Evolutionary conservation across 2,797 vertebrate species (phyloP).

Genomic region (Myotis myotis): DNA sequence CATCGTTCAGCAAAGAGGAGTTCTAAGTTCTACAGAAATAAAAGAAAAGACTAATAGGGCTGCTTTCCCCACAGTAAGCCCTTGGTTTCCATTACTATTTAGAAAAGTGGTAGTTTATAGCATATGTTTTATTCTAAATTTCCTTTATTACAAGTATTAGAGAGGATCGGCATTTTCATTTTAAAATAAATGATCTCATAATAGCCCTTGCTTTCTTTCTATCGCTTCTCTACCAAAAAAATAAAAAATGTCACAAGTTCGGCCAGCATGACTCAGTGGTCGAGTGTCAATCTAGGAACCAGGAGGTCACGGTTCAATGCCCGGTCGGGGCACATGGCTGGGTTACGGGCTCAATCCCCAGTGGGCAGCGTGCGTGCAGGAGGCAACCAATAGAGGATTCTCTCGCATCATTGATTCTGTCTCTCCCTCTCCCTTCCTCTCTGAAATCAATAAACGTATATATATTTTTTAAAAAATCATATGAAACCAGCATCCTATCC

Average conservation of each 20-base stretch:
- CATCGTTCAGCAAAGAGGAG: neutral
- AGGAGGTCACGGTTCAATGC: too few species aligned
- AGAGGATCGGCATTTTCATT: neutral
- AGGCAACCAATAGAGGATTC: too few species aligned
- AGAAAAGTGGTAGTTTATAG: neutral
- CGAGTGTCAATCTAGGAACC: too few species aligned
- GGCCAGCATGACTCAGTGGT: too few species aligned
- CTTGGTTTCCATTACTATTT: neutral
- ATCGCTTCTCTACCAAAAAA: neutral
- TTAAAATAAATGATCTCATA: neutral
- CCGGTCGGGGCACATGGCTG: too few species aligned
- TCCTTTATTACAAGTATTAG: neutral
- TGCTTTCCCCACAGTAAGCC: neutral
- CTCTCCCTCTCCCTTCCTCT: too few species aligned
- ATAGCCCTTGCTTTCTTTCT: neutral
- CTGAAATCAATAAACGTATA: too few species aligned
- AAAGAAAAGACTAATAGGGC: neutral
- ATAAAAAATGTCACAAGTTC: neutral
- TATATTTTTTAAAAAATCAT: neutral
- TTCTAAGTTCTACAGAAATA: neutral
- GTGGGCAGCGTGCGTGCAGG: too few species aligned
- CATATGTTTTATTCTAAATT: conserved; percentile 11
- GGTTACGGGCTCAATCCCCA: too few species aligned
- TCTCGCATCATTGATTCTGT: too few species aligned
- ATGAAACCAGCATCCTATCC: neutral